Base-by-base conservation (phyloP, 2,797 vertebrate species). In the Danio choprae region DNA sequence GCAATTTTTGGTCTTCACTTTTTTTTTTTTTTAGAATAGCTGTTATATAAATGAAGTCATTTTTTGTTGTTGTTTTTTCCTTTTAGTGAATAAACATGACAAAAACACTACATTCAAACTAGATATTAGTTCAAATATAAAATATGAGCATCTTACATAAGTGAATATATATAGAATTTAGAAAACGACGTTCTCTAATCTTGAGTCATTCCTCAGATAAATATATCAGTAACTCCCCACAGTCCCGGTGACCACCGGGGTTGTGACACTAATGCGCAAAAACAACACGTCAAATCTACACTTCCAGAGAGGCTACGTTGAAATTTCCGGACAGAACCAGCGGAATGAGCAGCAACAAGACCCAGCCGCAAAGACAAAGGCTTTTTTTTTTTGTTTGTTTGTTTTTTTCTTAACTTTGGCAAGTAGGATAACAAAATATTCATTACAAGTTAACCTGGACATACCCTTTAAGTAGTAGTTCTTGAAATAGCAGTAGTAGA, bases 381-480 rank as follows among this genome's bases (percentile, higher is more conserved):
- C 93, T 92, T 94, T 81, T 87, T 95, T 94, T 65, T 79, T 86
- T 29, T 29, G n/a, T n/a, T n/a, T n/a, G n/a, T n/a, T n/a, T n/a
- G 29, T 29, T 29, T 95, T 94, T 69, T 58, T 59, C 15, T 44
- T 18, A 10, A 95, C 96, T 98, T 98, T 97, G 96, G 97, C 96
- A 97, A 97, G 94, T 93, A 94, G 89, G 90, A 92, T 92, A 90
- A 92, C 92, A 93, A 95, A 93, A 94, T 89, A 93, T 92, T 91
- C 83, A 91, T 90, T 90, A 91, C 93, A 93, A 89, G 90, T 93
- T 89, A 94, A 95, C 93, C 94, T 92, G 93, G 93, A 94, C 93
- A 93, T 91, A 94, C 90, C 92, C 91, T 93, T 90, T 90, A 92
- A 95, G 92, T 76, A 96, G 94, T 96, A 96, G 95, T 96, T 93